These are phyloP conservation scores for Phyllotis vaccarum DNA, from an alignment of 2,797 vertebrate genomes.

Conservation along the genomic window DNA sequence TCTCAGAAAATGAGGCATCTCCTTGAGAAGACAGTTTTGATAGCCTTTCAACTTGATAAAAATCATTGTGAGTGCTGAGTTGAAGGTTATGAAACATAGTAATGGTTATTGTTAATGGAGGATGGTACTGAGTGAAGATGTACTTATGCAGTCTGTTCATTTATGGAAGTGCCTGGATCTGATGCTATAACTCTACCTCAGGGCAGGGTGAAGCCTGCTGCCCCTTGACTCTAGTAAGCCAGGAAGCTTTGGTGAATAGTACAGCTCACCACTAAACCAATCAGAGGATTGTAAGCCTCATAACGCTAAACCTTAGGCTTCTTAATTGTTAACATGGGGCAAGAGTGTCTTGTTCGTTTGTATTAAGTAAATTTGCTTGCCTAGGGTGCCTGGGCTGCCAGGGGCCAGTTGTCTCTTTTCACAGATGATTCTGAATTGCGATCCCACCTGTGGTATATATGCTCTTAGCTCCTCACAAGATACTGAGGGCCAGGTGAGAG, in stretches of 20 bases:
- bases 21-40: neutral
- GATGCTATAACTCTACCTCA: neutral
- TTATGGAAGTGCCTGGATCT: too few relatives aligned
- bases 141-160: neutral
- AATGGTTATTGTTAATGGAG: neutral
- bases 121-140: neutral
- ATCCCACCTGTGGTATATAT: neutral
- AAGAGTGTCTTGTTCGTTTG: neutral
- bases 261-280: neutral
- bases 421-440: accelerated
- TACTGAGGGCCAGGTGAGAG: neutral
- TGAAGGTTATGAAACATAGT: neutral
- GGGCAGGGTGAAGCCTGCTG: neutral
- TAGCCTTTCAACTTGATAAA: neutral
- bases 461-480: accelerated
- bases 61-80: neutral
- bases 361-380: neutral
- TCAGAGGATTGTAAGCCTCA: neutral
- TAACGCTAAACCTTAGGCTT: neutral
- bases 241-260: neutral
- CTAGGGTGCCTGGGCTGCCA: too few relatives aligned
- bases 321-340: neutral
- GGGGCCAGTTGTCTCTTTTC: neutral
- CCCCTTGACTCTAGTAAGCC: neutral
- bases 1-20: neutral